Base-by-base conservation (phyloP, 2,888 invertebrate genomes). In the Blastobasis lacticolella region DNA sequence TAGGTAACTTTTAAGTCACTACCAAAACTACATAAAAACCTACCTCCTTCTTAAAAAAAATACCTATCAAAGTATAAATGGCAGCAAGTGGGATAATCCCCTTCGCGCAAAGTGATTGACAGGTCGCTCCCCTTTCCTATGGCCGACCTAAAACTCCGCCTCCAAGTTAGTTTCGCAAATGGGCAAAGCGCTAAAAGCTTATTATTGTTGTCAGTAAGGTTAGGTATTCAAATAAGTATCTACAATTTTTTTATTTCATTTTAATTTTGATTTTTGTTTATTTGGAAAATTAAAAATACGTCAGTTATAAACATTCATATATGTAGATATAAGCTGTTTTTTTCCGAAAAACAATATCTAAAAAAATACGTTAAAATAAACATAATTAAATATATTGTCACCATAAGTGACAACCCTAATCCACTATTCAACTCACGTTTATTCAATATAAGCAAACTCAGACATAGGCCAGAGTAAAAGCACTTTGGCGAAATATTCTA, bases 361-460 rank as follows among this genome's bases (percentile, higher is more conserved):
- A 8, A 40, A 44, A 44, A 45, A 6, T 36, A 45, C 4, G 23
- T 5, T 4, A 10, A 6, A 36, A 8, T 7, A 4, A 45, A n/a
- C 7, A 4, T 4, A 8, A 45, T 5, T 10, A 23, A 45, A 10
- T 6, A 6, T 5, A 10, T 45, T 45, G 45, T 10, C 6, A 7
- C 6, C 10, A 5, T 10, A 10, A 5, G 71, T 51, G 74, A 10
- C 81, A 85, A 57, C 88, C 88, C 88, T 88, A 73, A 46, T 55
- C 61, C 65, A 75, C 82, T 82, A 87, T 88, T 88, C 88, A 82
- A 81, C 85, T 86, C 88, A 87, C 88, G 88, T 88, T 87, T 88
- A 88, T 88, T 87, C 88, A 88, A 88, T 88, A 88, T 88, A 87
- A 85, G 87, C 85, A 85, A 87, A 87, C 87, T 85, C 77, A 80